Evolutionary conservation across 2,797 vertebrate species (phyloP).

Genomic region (Phataginus tricuspis): DNA sequence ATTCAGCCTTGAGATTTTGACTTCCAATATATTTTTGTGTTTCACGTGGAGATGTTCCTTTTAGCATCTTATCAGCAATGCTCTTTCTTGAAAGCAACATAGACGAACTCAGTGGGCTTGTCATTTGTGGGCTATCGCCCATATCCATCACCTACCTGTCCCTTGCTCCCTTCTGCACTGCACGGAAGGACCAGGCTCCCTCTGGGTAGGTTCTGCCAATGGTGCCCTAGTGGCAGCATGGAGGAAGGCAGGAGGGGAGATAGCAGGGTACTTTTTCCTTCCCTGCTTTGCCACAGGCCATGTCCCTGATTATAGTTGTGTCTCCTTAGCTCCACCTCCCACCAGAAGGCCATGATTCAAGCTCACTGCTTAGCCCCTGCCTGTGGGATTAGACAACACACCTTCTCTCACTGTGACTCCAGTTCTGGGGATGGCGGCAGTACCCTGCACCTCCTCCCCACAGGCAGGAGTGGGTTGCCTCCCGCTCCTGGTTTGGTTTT

Average conservation of each 20-base stretch:
- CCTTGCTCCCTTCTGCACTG: background rate
- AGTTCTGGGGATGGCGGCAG: no score
- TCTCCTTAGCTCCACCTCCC: background rate
- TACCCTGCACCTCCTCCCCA: background rate
- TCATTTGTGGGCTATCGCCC: no score
- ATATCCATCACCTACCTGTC: background rate
- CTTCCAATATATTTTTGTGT: background rate
- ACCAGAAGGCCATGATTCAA: background rate
- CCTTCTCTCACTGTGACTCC: background rate
- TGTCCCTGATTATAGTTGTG: background rate
- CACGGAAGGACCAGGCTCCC: background rate
- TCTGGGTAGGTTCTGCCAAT: background rate
- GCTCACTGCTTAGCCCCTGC: background rate
- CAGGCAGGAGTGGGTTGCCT: background rate
- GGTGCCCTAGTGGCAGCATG: background rate
- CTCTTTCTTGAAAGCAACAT: background rate
- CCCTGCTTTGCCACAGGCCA: background rate
- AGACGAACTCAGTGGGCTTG: background rate
- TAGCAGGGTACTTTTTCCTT: background rate
- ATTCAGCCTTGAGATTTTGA: background rate
- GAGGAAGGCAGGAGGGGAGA: background rate
- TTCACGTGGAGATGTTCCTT: background rate
- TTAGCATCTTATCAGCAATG: background rate
- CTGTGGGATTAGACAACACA: background rate
- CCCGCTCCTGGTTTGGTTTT: background rate